These are phyloP conservation scores for Bursaphelenchus okinawaensis DNA, from an alignment of 2,888 invertebrate genomes.

Conservation along the genomic window DNA sequence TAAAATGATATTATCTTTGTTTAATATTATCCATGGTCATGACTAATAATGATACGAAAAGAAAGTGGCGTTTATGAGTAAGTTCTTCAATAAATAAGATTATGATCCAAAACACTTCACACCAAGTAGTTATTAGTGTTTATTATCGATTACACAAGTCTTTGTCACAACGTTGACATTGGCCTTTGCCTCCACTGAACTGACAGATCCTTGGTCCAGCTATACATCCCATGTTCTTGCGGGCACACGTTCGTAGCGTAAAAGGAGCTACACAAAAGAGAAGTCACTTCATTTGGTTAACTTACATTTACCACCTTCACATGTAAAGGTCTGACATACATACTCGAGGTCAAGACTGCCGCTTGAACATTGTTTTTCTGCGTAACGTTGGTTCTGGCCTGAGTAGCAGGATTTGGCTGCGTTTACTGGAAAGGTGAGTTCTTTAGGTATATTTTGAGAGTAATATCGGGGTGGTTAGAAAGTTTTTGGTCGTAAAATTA, in stretches of 20 bases:
- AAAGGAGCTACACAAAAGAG: constrained; percentile 43
- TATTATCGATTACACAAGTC: constrained; percentile 40
- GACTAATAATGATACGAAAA: no score
- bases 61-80: no score
- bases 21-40: no score
- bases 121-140: background rate
- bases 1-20: background rate
- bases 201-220: constrained; percentile 52
- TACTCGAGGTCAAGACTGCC: constrained; percentile 39
- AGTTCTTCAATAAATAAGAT: no score
- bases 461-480: no score
- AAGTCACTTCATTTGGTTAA: constrained; percentile 3
- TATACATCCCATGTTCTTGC: constrained; percentile 42
- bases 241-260: constrained; percentile 44
- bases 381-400: constrained; percentile 42
- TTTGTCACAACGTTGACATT: constrained; percentile 41
- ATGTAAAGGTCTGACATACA: constrained; percentile 50
- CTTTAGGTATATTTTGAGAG: no score
- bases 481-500: no score
- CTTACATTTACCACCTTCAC: constrained; percentile 52
- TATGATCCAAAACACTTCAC: no score
- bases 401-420: constrained; percentile 45
- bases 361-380: constrained; percentile 37
- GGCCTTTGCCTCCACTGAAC: constrained; percentile 44
- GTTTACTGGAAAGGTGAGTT: constrained; percentile 34